Base-by-base conservation (phyloP, 1,140 invertebrate genomes). In the Thereuonema tuberculata region DNA sequence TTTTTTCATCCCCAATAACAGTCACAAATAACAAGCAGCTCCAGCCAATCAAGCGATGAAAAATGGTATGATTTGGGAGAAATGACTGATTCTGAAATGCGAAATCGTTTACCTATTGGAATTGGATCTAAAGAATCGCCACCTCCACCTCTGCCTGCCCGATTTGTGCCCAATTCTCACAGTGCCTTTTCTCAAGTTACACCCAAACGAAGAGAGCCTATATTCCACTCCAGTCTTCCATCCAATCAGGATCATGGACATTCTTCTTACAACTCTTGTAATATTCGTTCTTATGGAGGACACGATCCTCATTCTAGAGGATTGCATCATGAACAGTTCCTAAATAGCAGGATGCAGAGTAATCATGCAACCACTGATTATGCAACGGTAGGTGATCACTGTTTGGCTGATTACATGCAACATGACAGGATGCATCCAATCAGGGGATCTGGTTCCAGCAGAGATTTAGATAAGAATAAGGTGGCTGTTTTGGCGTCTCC, bases 1-100 rank as follows among this genome's bases (percentile, higher is more conserved):
- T n/a, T n/a, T n/a, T n/a, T n/a, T n/a, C n/a, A n/a, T n/a, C n/a
- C n/a, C n/a, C n/a, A n/a, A n/a, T n/a, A n/a, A n/a, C n/a, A n/a
- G n/a, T n/a, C n/a, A n/a, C 21, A 55, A 25, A 55, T 55, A 55
- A 55, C 25, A 26, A 55, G 53, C 53, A 55, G 26, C 26, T 82
- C 80, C 50, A 82, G 78, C n/a, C 79, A 82, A 68, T 82, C 81
- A 31, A 79, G 77, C 61, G 82, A 83, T 62, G 82, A 84, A 69
- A 75, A 80, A 66, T 84, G 83, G 83, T 81, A 81, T 63, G 80
- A 82, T 60, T 69, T 80, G 29, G 61, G 76, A 27, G 79, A 81
- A 54, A 66, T 70, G 25, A 56, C 28, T 24, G 64, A 65, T 57
- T 52, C 60, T 3, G 65, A 65, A 15, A 54, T 60, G 12, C 49